phyloP scores from a whole-genome alignment of 2,113 vertebrate genomes.

The Uria aalge region DNA sequence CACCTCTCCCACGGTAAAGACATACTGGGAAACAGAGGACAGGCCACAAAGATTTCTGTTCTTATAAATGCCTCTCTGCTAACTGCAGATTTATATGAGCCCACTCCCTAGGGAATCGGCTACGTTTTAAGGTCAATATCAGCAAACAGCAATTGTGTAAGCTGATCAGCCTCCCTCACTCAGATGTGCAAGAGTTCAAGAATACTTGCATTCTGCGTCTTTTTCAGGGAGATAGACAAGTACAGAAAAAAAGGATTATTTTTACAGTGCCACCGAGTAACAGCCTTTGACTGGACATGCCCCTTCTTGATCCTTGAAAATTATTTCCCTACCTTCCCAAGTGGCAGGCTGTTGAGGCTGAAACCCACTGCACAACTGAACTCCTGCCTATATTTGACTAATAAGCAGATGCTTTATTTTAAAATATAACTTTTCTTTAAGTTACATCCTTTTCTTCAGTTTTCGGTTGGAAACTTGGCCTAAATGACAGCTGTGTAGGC shows the following conservation, averaged over 20 bases:
- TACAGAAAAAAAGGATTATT: background rate
- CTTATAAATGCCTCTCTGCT: background rate
- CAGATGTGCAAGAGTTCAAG: background rate
- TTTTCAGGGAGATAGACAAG: background rate
- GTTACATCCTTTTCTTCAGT: slow-evolving; percentile 79
- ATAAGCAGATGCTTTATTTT: slow-evolving; percentile 63
- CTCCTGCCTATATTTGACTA: slow-evolving; percentile 12
- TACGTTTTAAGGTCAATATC: background rate
- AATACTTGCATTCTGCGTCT: background rate
- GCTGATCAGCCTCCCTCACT: background rate
- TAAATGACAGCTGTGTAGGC: slow-evolving; percentile 89
- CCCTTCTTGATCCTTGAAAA: background rate
- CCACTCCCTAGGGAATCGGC: accelerated
- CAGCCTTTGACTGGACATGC: slow-evolving; percentile 9
- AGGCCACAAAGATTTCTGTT: background rate
- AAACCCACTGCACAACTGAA: background rate
- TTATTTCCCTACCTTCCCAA: background rate
- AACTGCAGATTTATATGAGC: background rate
- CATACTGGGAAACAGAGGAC: background rate
- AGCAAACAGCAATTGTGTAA: background rate
- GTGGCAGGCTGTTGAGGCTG: background rate
- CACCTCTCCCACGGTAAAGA: background rate
- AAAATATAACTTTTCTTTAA: slow-evolving; percentile 76
- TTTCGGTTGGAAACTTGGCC: slow-evolving; percentile 86
- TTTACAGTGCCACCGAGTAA: background rate